Percentiles rank a stretch among this genome's conserved stretches.
Conservation (phyloP, 2,113 vertebrate species). For the Ictidomys tridecemlineatus region DNA sequence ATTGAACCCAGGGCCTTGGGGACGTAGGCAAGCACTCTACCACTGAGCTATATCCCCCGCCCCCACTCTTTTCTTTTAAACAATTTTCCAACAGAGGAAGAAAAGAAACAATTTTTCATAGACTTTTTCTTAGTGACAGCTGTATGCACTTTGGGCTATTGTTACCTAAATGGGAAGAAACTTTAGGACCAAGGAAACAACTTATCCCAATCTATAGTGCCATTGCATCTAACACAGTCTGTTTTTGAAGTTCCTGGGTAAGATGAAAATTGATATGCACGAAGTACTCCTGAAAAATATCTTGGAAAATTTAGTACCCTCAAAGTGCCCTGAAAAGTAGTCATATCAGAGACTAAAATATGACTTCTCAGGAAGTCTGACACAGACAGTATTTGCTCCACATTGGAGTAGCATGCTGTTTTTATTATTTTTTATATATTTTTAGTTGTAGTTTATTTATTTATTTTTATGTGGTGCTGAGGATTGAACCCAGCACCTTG, state of each 20-base stretch:
- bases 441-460: no score
- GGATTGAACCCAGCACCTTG: no score
- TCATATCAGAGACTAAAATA: not conserved
- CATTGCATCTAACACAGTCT: not conserved
- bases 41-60: no score
- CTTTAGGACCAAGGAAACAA: not conserved
- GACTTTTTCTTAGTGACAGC: not conserved
- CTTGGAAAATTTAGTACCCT: not conserved
- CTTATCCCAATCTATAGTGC: not conserved
- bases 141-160: not conserved
- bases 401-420: not conserved
- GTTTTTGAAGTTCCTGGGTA: conserved; percentile 11
- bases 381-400: not conserved
- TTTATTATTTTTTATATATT: not conserved
- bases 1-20: no score
- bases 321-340: not conserved
- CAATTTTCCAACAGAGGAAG: not conserved
- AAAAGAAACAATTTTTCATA: not conserved
- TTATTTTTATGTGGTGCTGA: no score
- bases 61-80: not conserved
- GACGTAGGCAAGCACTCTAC: no score
- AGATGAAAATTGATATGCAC: not conserved
- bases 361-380: not conserved
- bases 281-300: not conserved
- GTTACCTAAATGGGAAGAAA: conserved; percentile 25